Conservation (phyloP, 2,888 invertebrate genomes). For the Hipparchia semele region DNA sequence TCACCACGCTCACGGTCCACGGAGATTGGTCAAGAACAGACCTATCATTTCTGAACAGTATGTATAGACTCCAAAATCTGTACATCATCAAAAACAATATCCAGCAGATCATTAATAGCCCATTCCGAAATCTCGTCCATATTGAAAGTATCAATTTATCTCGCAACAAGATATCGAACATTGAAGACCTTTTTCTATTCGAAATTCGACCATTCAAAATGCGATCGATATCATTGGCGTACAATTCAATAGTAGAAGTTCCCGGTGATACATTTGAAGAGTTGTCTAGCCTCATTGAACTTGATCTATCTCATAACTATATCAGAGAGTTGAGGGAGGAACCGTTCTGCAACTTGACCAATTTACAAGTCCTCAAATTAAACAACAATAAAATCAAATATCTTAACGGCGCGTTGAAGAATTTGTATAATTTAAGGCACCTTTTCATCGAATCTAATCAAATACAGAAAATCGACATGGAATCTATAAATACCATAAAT, state of each 20-base stretch:
- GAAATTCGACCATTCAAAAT: slow-evolving; percentile 58
- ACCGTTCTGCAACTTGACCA: slow-evolving; percentile 64
- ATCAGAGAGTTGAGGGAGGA: slow-evolving; percentile 62
- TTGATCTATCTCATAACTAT: slow-evolving; percentile 65
- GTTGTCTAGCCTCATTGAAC: slow-evolving; percentile 57
- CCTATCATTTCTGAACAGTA: slow-evolving; percentile 58
- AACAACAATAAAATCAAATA: slow-evolving; percentile 66
- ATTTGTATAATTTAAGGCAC: slow-evolving; percentile 61
- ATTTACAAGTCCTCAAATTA: slow-evolving; percentile 56
- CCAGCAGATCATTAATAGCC: slow-evolving; percentile 50
- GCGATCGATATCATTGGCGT: slow-evolving; percentile 53
- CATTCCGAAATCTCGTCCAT: slow-evolving; percentile 56
- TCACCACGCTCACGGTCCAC: slow-evolving; percentile 58
- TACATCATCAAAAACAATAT: slow-evolving; percentile 55
- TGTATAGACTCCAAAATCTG: slow-evolving; percentile 55
- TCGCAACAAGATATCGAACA: slow-evolving; percentile 54
- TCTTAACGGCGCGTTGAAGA: slow-evolving; percentile 70
- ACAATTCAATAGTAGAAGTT: slow-evolving; percentile 58
- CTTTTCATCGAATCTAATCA: slow-evolving; percentile 63
- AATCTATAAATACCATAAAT: slow-evolving; percentile 62
- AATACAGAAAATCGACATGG: slow-evolving; percentile 59
- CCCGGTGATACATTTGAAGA: slow-evolving; percentile 57
- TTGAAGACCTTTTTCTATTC: slow-evolving; percentile 61
- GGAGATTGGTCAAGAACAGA: slow-evolving; percentile 55
- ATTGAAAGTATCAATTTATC: slow-evolving; percentile 63